Base-by-base conservation (phyloP, 1,140 invertebrate species). In the Drosophila busckii region DNA sequence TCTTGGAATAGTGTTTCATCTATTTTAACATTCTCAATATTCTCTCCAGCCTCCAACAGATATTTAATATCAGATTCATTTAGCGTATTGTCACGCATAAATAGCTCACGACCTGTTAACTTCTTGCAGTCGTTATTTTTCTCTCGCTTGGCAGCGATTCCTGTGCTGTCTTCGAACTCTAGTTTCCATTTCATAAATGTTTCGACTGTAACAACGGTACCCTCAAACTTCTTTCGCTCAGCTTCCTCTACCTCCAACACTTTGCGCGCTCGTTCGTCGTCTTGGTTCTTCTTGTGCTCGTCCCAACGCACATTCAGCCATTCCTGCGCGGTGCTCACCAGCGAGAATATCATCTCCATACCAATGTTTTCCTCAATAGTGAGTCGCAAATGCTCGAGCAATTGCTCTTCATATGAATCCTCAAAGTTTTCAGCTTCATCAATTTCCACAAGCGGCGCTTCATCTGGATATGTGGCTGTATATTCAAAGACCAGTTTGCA, bases 21-120 rank as follows among this genome's bases (percentile, higher is more conserved):
- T 10, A 98, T 96, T 89, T 97, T 96, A 1, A 98, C 95, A 59
- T 92, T 90, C 88, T 96, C 96, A 70, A 93, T 94, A 92, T 86
- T 67, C 32, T 86, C 88, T 60, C 89, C 90, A 93, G 95, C 95
- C 90, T 96, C 95, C 88, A 97, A 94, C 40, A 98, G 89, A 88
- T 98, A 98, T 89, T 97, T 95, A 9, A 98, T 91, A 90, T 99
- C 97, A 26, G 97, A 98, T 84, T 98, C 95, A 89, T 95, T 95
- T 41, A 99, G 89, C 2, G 95, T 95, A 63, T 93, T 94, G 88
- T 99, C 97, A 46, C 90, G 92, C 88, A 98, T 91, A 89, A 99
- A 99, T 19, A 98, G 89, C 89, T 98, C 96, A 88, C 91, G 92
- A 6, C 97, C 96, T 34, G 93, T 94, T 25, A 94, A 87, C 83